These are phyloP conservation scores for Gambelia wislizenii DNA, from an alignment of 2,797 vertebrate genomes.

Conservation along the genomic window DNA sequence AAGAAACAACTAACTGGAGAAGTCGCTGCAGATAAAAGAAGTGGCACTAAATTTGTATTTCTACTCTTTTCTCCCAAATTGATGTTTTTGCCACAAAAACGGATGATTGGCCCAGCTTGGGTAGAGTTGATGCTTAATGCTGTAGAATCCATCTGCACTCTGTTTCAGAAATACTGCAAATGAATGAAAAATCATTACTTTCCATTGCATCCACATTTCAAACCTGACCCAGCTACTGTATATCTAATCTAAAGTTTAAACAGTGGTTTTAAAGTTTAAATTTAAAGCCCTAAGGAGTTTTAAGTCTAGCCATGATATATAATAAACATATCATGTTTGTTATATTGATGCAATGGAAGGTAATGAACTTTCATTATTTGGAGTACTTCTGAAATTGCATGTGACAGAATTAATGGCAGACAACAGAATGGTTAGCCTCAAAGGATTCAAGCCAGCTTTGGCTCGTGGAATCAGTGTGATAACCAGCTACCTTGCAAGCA, in stretches of 20 bases:
- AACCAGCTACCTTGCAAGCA: neutral
- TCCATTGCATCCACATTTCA: too few relatives aligned
- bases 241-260: too few relatives aligned
- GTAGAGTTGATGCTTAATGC: neutral
- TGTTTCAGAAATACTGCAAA: too few relatives aligned
- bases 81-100: neutral
- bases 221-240: too few relatives aligned
- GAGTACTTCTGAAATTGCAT: constrained; percentile 9
- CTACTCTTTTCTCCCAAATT: neutral
- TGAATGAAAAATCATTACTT: too few relatives aligned
- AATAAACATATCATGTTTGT: neutral
- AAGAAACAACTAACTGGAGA: neutral
- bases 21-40: neutral
- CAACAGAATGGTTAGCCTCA: neutral
- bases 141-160: too few relatives aligned
- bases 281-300: neutral
- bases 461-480: neutral
- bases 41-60: neutral
- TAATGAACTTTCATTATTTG: constrained; percentile 20
- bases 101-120: too few relatives aligned
- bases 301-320: neutral
- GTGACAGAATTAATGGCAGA: neutral
- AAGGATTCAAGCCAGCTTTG: neutral
- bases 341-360: constrained; percentile 1
- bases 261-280: too few relatives aligned